These are phyloP conservation scores for Lycophotia porphyrea DNA, from an alignment of 2,888 invertebrate genomes.

Conservation along the genomic window DNA sequence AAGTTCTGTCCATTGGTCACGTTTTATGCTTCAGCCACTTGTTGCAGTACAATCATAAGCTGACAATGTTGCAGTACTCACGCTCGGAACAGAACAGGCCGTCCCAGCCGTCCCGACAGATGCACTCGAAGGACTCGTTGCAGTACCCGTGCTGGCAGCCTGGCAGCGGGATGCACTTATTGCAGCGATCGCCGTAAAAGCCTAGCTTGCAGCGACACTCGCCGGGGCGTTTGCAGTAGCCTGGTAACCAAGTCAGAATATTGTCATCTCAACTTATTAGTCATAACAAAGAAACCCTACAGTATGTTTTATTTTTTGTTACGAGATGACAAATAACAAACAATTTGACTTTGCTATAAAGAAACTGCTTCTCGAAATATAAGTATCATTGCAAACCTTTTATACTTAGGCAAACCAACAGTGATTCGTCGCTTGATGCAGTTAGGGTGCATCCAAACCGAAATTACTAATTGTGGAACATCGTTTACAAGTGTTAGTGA, in stretches of 20 bases:
- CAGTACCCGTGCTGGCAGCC: slow-evolving; percentile 97
- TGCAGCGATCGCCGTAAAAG: slow-evolving; percentile 95
- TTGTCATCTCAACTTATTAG: neutral
- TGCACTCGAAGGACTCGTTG: slow-evolving; percentile 96
- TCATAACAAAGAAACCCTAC: too few species aligned
- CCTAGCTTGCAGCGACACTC: slow-evolving; percentile 97
- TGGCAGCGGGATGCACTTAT: slow-evolving; percentile 95
- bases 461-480: neutral
- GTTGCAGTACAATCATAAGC: neutral
- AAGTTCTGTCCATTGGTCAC: neutral
- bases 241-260: slow-evolving; percentile 70
- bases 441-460: neutral
- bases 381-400: neutral
- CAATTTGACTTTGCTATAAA: neutral
- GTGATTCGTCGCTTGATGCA: neutral
- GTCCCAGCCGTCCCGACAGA: slow-evolving; percentile 96
- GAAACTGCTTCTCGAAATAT: neutral
- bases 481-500: neutral
- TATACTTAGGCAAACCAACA: neutral
- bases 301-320: neutral
- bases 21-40: neutral
- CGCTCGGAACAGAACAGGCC: slow-evolving; percentile 97
- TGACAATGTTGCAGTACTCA: slow-evolving; percentile 78
- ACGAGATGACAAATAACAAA: neutral
- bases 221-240: slow-evolving; percentile 96